Evolutionary conservation across 2,888 invertebrate species (phyloP).

Genomic region (Chaetoderma sp.): DNA sequence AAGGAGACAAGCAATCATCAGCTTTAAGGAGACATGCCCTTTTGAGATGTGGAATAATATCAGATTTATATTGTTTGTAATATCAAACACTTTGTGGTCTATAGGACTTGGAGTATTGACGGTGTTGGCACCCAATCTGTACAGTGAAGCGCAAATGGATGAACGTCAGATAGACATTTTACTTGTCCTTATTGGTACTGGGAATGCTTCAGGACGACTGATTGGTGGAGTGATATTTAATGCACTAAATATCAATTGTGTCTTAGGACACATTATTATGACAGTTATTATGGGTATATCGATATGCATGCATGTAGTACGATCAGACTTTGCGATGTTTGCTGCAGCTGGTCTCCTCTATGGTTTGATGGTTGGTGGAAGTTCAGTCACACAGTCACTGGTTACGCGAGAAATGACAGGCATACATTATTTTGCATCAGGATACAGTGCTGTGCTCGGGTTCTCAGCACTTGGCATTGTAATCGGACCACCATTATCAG

Average conservation of each 20-base stretch:
- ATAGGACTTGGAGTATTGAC: neutral
- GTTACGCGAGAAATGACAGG: no score
- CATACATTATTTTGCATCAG: no score
- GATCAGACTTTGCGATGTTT: neutral
- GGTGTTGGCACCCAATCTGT: neutral
- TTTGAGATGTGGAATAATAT: neutral
- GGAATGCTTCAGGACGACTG: neutral
- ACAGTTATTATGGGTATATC: neutral
- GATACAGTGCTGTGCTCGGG: no score
- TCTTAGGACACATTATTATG: neutral
- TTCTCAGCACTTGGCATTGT: neutral
- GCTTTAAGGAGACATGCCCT: no score
- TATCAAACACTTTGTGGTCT: neutral
- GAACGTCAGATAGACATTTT: neutral
- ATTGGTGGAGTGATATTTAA: constrained; percentile 1
- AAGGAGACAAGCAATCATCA: no score
- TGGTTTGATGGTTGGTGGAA: neutral
- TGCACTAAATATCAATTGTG: neutral
- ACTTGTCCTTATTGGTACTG: neutral
- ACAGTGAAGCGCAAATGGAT: neutral
- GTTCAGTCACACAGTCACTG: neutral
- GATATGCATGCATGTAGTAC: neutral
- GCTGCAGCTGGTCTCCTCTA: neutral
- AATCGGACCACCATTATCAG: constrained; percentile 5
- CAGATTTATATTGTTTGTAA: neutral